phyloP scores from a whole-genome alignment of 92 coral and sea anemone genomes.

The Epizoanthus rinbou region DNA sequence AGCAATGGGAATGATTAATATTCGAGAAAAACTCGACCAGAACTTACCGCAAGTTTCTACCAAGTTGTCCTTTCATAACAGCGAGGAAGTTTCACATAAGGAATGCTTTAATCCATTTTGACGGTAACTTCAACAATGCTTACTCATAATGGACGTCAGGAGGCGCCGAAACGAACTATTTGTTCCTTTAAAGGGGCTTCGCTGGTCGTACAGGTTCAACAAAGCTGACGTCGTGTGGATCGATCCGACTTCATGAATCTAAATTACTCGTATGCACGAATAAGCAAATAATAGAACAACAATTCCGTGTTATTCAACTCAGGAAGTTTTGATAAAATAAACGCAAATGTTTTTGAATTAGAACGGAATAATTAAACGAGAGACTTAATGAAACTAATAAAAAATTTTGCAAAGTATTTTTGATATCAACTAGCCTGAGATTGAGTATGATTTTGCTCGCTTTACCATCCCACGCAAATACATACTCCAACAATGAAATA shows the following conservation, averaged over 20 bases:
- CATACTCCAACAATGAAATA: conserved; percentile 45
- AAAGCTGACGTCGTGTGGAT: conserved; percentile 18
- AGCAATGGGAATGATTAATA: background rate
- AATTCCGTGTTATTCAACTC: background rate
- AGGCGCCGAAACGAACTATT: background rate
- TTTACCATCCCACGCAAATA: conserved; percentile 56
- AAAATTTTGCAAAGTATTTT: background rate
- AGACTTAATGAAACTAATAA: background rate
- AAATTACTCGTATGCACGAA: background rate
- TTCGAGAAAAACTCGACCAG: background rate
- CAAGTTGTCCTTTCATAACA: background rate
- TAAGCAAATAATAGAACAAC: background rate
- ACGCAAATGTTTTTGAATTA: background rate
- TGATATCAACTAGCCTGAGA: conserved; percentile 22
- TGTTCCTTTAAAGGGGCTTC: conserved; percentile 7
- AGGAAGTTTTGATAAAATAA: background rate
- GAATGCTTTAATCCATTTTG: background rate
- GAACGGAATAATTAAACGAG: conserved; percentile 3
- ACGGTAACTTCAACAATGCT: conserved; percentile 1
- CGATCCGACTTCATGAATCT: conserved; percentile 14
- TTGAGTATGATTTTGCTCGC: background rate
- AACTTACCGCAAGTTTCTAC: conserved; percentile 12
- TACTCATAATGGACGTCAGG: conserved; percentile 7
- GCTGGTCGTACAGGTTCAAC: conserved; percentile 2
- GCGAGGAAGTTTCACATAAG: conserved; percentile 7